Evolutionary conservation across 2,113 vertebrate genomes (phyloP).

Genomic region (Pterophyllum scalare): DNA sequence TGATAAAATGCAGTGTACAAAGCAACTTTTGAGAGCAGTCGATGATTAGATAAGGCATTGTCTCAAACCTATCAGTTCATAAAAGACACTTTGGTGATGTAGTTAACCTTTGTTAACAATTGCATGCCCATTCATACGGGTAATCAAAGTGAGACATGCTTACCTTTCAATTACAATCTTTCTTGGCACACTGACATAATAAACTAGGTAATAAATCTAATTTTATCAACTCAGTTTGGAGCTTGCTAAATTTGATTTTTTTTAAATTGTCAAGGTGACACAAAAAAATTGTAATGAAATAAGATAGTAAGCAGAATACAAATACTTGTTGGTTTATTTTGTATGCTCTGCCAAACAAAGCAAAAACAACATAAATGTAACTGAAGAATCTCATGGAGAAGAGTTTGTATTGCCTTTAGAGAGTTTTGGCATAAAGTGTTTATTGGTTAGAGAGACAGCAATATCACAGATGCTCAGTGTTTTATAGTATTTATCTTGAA

Average conservation of each 20-base stretch:
- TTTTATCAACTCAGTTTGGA: background rate
- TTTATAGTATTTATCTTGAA: background rate
- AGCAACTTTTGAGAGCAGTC: background rate
- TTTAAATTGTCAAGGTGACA: too few relatives aligned
- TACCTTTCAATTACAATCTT: background rate
- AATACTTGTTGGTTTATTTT: too few relatives aligned
- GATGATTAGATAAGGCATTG: background rate
- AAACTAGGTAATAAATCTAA: background rate
- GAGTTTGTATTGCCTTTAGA: too few relatives aligned
- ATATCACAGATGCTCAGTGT: background rate
- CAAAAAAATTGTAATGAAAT: too few relatives aligned
- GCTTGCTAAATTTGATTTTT: too few relatives aligned
- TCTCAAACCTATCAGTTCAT: conserved; percentile 1
- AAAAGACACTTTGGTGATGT: background rate
- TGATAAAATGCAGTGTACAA: background rate
- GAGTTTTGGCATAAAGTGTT: background rate
- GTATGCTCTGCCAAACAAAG: too few relatives aligned
- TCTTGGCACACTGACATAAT: background rate
- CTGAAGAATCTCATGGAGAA: background rate
- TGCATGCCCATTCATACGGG: background rate
- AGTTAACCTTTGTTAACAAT: conserved; percentile 13
- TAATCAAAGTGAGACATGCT: background rate
- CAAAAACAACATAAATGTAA: too few relatives aligned
- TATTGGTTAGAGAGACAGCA: too few relatives aligned
- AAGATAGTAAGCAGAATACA: too few relatives aligned